These are phyloP conservation scores for Diabrotica balteata DNA, from an alignment of 2,888 invertebrate genomes.

Conservation along the genomic window DNA sequence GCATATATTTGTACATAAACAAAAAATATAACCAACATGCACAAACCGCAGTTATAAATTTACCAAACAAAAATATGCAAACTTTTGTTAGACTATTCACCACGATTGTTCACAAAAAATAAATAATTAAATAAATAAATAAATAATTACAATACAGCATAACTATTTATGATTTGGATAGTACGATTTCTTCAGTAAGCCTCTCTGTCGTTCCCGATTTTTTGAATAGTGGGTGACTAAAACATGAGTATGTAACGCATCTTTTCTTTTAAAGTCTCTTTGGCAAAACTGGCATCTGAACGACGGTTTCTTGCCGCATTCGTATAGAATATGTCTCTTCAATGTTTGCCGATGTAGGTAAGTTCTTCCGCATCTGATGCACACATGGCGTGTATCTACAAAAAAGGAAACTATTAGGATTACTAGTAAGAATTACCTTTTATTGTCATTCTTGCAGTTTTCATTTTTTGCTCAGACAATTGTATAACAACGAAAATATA, in stretches of 20 bases:
- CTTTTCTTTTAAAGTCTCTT: conserved; percentile 38
- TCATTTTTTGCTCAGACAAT: not conserved
- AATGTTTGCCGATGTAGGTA: conserved; percentile 53
- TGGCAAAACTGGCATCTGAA: conserved; percentile 44
- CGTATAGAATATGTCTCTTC: conserved; percentile 40
- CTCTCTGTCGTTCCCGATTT: conserved; percentile 25
- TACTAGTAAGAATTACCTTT: no score
- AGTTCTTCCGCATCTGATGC: conserved; percentile 61
- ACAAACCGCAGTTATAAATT: no score
- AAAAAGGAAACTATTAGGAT: conserved; percentile 10
- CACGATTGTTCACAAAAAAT: no score
- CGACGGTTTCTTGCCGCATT: conserved; percentile 46
- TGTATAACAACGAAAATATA: not conserved
- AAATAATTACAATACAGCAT: not conserved
- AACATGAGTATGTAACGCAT: conserved; percentile 35
- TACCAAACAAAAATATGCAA: no score
- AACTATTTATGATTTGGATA: not conserved
- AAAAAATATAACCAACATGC: no score
- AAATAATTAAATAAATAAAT: not conserved
- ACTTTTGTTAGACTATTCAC: no score
- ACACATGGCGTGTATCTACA: conserved; percentile 33
- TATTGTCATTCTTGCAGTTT: no score
- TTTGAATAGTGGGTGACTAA: conserved; percentile 37
- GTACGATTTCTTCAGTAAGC: not conserved
- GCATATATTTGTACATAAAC: no score